Evolutionary conservation across 2,888 invertebrate species (phyloP).

Genomic region (Zele albiditarsus): DNA sequence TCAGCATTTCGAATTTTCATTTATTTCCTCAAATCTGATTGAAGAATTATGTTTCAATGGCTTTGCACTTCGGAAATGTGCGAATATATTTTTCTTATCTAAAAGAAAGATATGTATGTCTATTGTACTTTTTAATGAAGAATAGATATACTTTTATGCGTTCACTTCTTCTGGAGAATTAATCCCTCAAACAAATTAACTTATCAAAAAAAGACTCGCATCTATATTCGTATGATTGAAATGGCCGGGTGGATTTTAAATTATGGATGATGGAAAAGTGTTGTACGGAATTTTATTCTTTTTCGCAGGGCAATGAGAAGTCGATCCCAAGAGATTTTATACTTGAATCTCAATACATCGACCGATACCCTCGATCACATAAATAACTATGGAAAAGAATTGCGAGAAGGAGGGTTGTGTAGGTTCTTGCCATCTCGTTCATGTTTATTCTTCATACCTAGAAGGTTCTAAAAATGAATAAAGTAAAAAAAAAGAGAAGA

Average conservation of each 20-base stretch:
- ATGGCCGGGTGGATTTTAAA: not conserved
- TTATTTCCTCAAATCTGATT: no score
- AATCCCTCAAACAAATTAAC: no score
- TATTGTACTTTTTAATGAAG: no score
- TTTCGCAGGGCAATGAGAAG: conserved; percentile 28
- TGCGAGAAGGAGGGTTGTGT: conserved; percentile 26
- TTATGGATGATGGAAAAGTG: conserved; percentile 19
- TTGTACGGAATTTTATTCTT: conserved; percentile 23
- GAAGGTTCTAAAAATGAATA: not conserved
- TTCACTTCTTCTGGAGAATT: no score
- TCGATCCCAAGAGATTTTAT: conserved; percentile 39
- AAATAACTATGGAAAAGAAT: conserved; percentile 37
- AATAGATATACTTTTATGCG: no score
- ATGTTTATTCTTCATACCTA: conserved; percentile 6
- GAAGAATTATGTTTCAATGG: no score
- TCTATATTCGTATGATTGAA: no score
- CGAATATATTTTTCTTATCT: no score
- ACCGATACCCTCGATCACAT: conserved; percentile 39
- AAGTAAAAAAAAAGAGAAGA: not conserved
- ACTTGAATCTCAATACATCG: conserved; percentile 30
- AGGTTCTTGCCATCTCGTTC: conserved; percentile 15
- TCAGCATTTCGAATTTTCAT: no score
- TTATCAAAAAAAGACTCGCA: no score
- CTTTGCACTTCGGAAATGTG: no score
- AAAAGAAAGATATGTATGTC: no score